Percentiles rank a stretch among this genome's conserved stretches.
Conservation (phyloP, 2,113 vertebrate genomes). For the Mesitornis unicolor region DNA sequence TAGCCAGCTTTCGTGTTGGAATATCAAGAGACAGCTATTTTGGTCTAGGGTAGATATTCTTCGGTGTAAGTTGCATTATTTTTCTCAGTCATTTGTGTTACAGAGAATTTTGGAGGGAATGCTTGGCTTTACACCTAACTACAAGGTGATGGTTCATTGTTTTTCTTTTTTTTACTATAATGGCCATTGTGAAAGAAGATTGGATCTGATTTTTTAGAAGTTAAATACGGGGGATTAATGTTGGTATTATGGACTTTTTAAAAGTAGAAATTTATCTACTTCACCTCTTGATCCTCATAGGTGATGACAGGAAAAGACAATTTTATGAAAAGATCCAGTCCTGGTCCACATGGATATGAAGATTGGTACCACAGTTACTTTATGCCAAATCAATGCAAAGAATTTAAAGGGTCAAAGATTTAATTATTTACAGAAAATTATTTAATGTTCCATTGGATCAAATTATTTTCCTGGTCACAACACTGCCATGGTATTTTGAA, state of each 20-base stretch:
- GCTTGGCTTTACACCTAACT: fast-evolving
- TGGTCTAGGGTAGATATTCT: background rate
- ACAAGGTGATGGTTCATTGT: fast-evolving
- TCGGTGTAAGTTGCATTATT: background rate
- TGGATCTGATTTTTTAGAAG: background rate
- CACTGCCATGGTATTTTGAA: background rate
- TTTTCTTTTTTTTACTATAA: background rate
- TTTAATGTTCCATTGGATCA: background rate
- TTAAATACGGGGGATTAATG: background rate
- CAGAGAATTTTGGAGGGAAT: background rate
- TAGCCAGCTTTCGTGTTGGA: background rate
- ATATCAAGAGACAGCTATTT: background rate
- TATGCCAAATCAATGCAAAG: background rate
- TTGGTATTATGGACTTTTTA: background rate
- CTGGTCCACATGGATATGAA: background rate
- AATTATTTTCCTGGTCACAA: background rate
- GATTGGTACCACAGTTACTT: background rate
- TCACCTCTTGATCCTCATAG: background rate
- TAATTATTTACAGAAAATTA: background rate
- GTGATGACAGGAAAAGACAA: background rate
- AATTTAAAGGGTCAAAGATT: background rate
- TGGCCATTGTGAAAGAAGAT: fast-evolving
- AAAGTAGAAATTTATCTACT: background rate
- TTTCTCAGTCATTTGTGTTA: background rate
- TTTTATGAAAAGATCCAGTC: background rate